Evolutionary conservation across 2,888 invertebrate genomes (phyloP).

Genomic region (Pasiphila rectangulata): DNA sequence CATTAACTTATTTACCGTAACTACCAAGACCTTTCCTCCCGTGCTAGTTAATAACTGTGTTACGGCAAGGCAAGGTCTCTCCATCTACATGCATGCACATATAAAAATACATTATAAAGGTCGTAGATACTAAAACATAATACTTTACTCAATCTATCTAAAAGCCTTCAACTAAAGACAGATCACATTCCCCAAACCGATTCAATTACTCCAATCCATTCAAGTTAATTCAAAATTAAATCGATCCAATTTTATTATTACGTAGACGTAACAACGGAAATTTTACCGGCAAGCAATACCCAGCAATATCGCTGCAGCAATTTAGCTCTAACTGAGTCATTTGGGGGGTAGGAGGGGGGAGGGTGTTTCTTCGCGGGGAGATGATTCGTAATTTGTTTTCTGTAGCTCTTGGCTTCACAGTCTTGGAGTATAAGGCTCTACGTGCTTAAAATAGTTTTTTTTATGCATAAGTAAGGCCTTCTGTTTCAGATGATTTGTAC

Average conservation of each 20-base stretch:
- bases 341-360: constrained; percentile 47
- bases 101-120: too few relatives aligned
- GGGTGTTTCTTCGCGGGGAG: constrained; percentile 62
- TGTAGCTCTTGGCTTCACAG: constrained; percentile 56
- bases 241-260: constrained; percentile 37
- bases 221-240: constrained; percentile 2
- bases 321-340: constrained; percentile 78
- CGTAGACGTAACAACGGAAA: constrained; percentile 63
- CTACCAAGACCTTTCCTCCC: too few relatives aligned
- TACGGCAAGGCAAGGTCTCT: too few relatives aligned
- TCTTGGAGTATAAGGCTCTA: constrained; percentile 21
- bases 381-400: constrained; percentile 81
- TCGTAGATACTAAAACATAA: too few relatives aligned
- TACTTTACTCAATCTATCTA: too few relatives aligned
- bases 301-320: constrained; percentile 54
- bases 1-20: too few relatives aligned
- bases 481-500: too few relatives aligned
- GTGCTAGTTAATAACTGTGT: too few relatives aligned
- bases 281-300: constrained; percentile 64
- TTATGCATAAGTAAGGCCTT: too few relatives aligned
- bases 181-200: background rate
- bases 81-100: too few relatives aligned
- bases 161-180: background rate
- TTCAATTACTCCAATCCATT: too few relatives aligned
- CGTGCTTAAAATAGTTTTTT: constrained; percentile 6